A percentile compares a stretch with the other conserved stretches of the same genome.
Evolutionary conservation across 2,113 vertebrate species (phyloP).

Genomic region (Odontesthes bonariensis): DNA sequence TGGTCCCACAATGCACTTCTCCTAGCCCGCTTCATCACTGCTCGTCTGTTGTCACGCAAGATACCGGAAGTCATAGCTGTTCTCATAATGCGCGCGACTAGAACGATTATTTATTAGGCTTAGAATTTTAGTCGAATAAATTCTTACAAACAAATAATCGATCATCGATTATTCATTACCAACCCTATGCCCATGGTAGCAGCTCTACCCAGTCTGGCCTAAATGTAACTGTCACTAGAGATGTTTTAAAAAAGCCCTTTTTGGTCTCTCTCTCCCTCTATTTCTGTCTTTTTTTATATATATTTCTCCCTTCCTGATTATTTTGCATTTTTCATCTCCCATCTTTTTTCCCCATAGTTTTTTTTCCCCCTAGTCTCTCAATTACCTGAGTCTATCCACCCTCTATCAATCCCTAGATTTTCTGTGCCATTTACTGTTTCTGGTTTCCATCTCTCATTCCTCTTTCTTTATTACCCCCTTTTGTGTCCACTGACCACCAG

Average conservation of each 20-base stretch:
- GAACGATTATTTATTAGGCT: too few species aligned
- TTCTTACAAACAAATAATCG: too few species aligned
- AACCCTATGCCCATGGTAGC: conserved; percentile 49
- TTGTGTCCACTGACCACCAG: neutral
- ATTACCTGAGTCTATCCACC: neutral
- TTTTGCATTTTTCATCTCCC: neutral
- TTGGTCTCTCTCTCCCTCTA: conserved; percentile 20
- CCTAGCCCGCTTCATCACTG: too few species aligned
- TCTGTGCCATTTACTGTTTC: neutral
- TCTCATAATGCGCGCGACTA: too few species aligned
- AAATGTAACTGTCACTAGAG: conserved; percentile 69
- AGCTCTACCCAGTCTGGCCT: conserved; percentile 57
- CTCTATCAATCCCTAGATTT: neutral
- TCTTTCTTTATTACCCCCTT: neutral
- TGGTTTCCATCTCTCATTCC: neutral
- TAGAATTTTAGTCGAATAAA: too few species aligned
- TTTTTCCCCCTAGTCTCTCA: neutral
- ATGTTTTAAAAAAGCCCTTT: conserved; percentile 50
- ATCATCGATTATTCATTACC: too few species aligned
- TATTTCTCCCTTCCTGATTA: neutral
- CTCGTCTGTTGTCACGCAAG: too few species aligned
- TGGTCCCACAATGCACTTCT: too few species aligned
- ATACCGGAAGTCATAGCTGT: too few species aligned
- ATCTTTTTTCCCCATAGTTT: neutral
- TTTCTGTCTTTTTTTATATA: conserved; percentile 20